These are phyloP conservation scores for Lasiurus borealis DNA, from an alignment of 2,113 vertebrate species.

Conservation along the genomic window DNA sequence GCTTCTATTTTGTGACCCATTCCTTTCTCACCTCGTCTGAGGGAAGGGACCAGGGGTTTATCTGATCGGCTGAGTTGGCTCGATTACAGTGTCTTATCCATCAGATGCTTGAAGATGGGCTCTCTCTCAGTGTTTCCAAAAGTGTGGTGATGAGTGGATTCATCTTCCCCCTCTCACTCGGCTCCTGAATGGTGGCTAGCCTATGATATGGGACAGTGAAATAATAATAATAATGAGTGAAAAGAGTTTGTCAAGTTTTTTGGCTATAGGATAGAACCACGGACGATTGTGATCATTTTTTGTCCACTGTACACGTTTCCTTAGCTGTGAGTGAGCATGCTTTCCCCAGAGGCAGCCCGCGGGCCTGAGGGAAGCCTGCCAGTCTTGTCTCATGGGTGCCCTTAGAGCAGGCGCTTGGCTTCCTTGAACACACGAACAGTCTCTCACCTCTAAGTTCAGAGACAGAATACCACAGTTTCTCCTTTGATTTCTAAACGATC, in stretches of 20 bases:
- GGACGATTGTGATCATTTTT: not conserved
- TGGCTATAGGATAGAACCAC: not conserved
- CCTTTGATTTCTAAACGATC: slow-evolving; percentile 77
- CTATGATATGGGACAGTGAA: not conserved
- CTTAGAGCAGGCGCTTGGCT: slow-evolving; percentile 21
- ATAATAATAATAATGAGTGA: not conserved
- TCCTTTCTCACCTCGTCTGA: not conserved
- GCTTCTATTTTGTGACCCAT: not conserved
- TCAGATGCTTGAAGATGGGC: fast-evolving
- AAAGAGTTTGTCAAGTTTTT: not conserved
- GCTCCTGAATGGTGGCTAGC: not conserved
- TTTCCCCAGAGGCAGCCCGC: not conserved
- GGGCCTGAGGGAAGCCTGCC: not conserved
- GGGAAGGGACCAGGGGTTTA: not conserved
- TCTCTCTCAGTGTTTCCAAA: not conserved
- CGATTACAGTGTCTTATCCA: fast-evolving
- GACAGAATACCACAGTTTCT: slow-evolving; percentile 77
- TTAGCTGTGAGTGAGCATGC: not conserved
- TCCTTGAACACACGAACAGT: slow-evolving; percentile 54
- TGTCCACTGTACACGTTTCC: not conserved
- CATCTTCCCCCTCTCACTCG: not conserved
- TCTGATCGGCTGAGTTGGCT: not conserved
- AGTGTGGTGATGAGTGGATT: not conserved
- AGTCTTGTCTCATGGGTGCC: not conserved
- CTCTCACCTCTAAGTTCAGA: slow-evolving; percentile 77